Percentiles rank a stretch among this genome's conserved stretches.
phyloP scores from a whole-genome alignment of 2,888 invertebrate genomes.

The Encarsia formosa region DNA sequence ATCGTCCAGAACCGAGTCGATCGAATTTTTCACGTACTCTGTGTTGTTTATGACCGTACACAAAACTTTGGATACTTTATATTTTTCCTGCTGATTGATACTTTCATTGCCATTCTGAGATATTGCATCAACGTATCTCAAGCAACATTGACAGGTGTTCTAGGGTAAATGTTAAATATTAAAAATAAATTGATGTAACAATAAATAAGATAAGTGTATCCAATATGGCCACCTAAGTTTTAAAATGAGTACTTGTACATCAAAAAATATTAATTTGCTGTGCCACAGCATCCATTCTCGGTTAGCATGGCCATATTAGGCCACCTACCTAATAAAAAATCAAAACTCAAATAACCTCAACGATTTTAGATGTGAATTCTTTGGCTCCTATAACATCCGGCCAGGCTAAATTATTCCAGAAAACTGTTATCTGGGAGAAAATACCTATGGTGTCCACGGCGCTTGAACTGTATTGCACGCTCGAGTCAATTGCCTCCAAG shows the following conservation, averaged over 20 bases:
- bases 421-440: conserved; percentile 91
- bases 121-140: conserved; percentile 87
- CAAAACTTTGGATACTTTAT: conserved; percentile 79
- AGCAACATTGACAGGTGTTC: conserved; percentile 87
- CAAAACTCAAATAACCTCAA: no score
- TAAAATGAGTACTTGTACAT: no score
- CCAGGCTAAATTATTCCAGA: conserved; percentile 95
- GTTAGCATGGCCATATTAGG: no score
- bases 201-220: no score
- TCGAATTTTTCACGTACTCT: conserved; percentile 85
- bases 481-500: conserved; percentile 72
- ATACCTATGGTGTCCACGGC: conserved; percentile 89
- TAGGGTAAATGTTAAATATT: no score
- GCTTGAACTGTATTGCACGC: conserved; percentile 90
- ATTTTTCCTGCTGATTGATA: conserved; percentile 56
- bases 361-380: conserved; percentile 88
- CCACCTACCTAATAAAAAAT: no score
- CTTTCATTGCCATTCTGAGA: conserved; percentile 68
- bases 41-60: conserved; percentile 96
- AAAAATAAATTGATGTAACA: no score
- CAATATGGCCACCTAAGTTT: no score
- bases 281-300: no score
- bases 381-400: conserved; percentile 89
- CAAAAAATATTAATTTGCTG: no score
- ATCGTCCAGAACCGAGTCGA: conserved; percentile 72